Percentiles rank a stretch among this genome's conserved stretches.
Conservation (phyloP, 1,140 invertebrate species). For the Solenopsis invicta region DNA sequence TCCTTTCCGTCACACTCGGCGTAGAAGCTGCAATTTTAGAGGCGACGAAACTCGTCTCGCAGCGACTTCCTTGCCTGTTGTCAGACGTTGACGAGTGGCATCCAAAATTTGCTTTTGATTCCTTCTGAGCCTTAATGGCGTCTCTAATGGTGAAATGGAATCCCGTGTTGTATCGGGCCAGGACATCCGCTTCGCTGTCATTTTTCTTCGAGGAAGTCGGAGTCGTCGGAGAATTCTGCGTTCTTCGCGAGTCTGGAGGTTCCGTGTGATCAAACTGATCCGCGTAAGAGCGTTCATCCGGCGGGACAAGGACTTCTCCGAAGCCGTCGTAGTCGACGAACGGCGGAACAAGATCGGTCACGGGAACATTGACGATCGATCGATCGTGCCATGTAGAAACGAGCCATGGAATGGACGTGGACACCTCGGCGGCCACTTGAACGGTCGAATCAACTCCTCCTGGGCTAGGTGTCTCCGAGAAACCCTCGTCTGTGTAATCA, state of each 20-base stretch:
- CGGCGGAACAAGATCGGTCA: slow-evolving; percentile 75
- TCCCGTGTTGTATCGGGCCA: not conserved
- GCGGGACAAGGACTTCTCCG: slow-evolving; percentile 32
- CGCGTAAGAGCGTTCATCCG: slow-evolving; percentile 11
- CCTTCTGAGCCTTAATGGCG: slow-evolving; percentile 2
- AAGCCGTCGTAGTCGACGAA: slow-evolving; percentile 49
- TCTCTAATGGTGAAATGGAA: slow-evolving; percentile 56
- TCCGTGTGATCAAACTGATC: slow-evolving; percentile 3
- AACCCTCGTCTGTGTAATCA: slow-evolving; percentile 14
- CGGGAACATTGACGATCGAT: slow-evolving; percentile 58
- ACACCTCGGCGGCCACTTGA: not conserved
- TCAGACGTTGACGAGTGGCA: slow-evolving; percentile 8
- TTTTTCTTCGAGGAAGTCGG: not conserved
- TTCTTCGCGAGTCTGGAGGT: not conserved
- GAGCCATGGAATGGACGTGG: slow-evolving; percentile 28
- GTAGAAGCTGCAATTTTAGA: slow-evolving; percentile 1
- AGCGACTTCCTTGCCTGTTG: not conserved
- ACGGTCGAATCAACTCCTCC: not conserved
- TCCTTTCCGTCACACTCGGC: slow-evolving; percentile 3
- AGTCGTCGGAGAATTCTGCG: not conserved
- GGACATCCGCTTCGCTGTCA: slow-evolving; percentile 11
- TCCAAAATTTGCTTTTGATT: not conserved
- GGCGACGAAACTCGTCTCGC: slow-evolving; percentile 5
- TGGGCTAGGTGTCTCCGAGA: not conserved
- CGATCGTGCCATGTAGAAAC: slow-evolving; percentile 42